Evolutionary conservation across 2,113 vertebrate species (phyloP).

Genomic region (Psilopsiagon aurifrons): DNA sequence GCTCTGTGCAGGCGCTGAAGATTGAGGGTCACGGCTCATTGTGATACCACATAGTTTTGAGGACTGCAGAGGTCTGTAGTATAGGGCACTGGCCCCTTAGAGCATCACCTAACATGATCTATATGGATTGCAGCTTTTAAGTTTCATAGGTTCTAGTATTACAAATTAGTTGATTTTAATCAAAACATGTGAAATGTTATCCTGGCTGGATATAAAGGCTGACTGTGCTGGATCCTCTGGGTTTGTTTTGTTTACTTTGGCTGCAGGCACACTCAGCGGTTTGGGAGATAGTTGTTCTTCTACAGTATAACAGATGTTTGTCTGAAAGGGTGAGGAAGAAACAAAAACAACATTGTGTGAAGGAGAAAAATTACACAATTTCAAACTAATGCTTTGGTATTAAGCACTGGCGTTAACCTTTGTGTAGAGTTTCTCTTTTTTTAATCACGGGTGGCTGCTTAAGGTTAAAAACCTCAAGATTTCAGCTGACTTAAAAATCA

Average conservation of each 20-base stretch:
- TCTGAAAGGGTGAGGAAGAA: slow-evolving; percentile 96
- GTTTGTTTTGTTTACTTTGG: slow-evolving; percentile 98
- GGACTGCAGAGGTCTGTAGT: slow-evolving; percentile 47
- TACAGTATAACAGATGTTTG: slow-evolving; percentile 98
- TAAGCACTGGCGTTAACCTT: slow-evolving; percentile 69
- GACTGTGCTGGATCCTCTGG: slow-evolving; percentile 90
- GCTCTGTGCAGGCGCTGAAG: neutral
- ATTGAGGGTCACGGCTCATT: neutral
- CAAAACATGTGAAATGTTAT: slow-evolving; percentile 98
- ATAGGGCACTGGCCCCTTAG: slow-evolving; percentile 69
- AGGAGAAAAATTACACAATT: slow-evolving; percentile 81
- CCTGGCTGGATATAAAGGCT: slow-evolving; percentile 95
- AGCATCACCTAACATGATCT: slow-evolving; percentile 76
- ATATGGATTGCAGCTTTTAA: slow-evolving; percentile 91
- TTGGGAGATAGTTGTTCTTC: slow-evolving; percentile 97
- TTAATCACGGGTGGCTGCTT: slow-evolving; percentile 10
- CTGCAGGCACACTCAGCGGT: slow-evolving; percentile 86
- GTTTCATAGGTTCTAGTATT: slow-evolving; percentile 94
- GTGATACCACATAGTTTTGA: slow-evolving; percentile 36
- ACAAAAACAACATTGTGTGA: slow-evolving; percentile 98
- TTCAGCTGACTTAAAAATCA: slow-evolving; percentile 38
- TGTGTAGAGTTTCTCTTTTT: slow-evolving; percentile 33
- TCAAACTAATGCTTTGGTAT: slow-evolving; percentile 78
- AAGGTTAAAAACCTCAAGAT: slow-evolving; percentile 35
- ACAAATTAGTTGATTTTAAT: slow-evolving; percentile 99